Base-by-base conservation (phyloP, 2,888 invertebrate species). In the Netelia inedita region DNA sequence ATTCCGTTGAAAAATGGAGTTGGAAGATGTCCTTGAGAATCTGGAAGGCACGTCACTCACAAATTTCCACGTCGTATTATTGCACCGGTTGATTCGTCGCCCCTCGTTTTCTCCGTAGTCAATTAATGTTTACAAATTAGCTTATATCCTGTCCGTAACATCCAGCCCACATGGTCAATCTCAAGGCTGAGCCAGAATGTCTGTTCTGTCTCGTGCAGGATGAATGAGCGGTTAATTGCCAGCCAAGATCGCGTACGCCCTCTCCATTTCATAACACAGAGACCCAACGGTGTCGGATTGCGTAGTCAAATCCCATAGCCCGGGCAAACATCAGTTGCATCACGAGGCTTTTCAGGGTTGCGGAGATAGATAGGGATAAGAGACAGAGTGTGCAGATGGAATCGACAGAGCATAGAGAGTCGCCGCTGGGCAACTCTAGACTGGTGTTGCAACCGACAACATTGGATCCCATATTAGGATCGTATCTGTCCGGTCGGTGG, bases 401-500 rank as follows among this genome's bases (percentile, higher is more conserved):
- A 90, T 90, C 89, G 87, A 84, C 86, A 88, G 89, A 91, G 89
- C 91, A 89, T 89, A 90, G 89, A 89, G 88, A 86, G 80, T 86
- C 81, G 87, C 88, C 84, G 35, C 74, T 50, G 11, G 28, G n/a
- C 11, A 53, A 53, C 61, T 63, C 2, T 46, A 11, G 14, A 46
- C 14, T 14, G 19, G 8, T 59, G 28, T 50, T 35, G n/a, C 35
- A 50, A 35, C 55, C 35, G 35, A 19, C 35, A 35, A 53, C 53
- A 75, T 19, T 19, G 50, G 1, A 41, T 6, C 50, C 50, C 28
- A 50, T 21, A 59, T 16, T 21, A 11, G 28, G 11, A 46, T 46
- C 14, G 63, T 35, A 74, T 74, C 61, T 28, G 16, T 53, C 19
- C 59, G 14, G 63, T 46, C 5, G 63, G 11, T 9, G n/a, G n/a